Evolutionary conservation across 2,888 invertebrate species (phyloP).

Genomic region (Adela reaumurella): DNA sequence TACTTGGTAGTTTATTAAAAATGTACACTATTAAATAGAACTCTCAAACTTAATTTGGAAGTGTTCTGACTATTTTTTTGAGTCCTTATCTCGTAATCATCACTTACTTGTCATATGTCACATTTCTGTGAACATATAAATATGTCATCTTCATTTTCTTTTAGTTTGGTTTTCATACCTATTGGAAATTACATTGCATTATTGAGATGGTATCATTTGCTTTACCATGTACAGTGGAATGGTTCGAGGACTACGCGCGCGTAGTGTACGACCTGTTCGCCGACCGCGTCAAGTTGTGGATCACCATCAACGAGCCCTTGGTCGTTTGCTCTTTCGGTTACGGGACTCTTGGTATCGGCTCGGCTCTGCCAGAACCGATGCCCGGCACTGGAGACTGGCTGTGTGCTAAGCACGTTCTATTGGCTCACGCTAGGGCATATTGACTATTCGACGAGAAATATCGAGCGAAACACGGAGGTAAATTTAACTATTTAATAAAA

Average conservation of each 20-base stretch:
- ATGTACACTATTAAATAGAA: too few species aligned
- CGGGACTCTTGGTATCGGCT: conserved; percentile 33
- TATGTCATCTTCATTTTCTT: too few species aligned
- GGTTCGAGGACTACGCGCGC: conserved; percentile 61
- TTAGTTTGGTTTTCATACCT: too few species aligned
- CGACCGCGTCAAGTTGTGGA: conserved; percentile 62
- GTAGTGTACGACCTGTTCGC: conserved; percentile 53
- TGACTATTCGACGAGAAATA: conserved; percentile 58
- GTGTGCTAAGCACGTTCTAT: conserved; percentile 61
- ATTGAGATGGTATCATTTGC: too few species aligned
- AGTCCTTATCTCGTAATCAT: too few species aligned
- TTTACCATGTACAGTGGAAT: conserved; percentile 36
- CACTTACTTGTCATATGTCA: too few species aligned
- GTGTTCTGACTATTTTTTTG: too few species aligned
- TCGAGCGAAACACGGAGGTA: conserved; percentile 42
- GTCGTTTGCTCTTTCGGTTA: conserved; percentile 34
- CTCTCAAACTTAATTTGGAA: too few species aligned
- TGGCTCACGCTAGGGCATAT: conserved; percentile 65
- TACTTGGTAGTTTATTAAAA: too few species aligned
- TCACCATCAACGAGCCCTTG: conserved; percentile 69
- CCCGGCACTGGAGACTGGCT: conserved; percentile 34
- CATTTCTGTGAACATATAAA: too few species aligned
- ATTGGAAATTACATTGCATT: too few species aligned
- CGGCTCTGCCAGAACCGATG: conserved; percentile 17
- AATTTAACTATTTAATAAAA: conserved; percentile 8